phyloP scores from a whole-genome alignment of 2,797 vertebrate genomes.

The Bufotes viridis region DNA sequence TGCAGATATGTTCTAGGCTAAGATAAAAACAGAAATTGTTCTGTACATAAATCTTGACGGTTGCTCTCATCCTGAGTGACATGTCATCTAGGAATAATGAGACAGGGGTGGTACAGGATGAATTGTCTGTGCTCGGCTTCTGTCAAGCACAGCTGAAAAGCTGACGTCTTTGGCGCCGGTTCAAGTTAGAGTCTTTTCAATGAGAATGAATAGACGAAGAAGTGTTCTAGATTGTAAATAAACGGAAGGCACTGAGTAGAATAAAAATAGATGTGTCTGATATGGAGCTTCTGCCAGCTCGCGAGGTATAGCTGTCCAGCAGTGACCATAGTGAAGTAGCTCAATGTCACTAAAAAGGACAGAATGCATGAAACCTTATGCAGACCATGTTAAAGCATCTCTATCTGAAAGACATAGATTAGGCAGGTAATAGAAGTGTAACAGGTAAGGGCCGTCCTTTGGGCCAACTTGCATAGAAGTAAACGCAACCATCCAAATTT shows the following conservation, averaged over 20 bases:
- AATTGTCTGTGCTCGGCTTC: conserved; percentile 28
- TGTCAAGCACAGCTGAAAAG: conserved; percentile 51
- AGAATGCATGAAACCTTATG: not conserved
- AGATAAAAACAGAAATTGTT: conserved; percentile 45
- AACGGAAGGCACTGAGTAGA: not conserved
- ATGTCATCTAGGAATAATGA: conserved; percentile 42
- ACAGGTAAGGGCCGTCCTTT: not conserved
- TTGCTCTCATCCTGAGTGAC: conserved; percentile 29
- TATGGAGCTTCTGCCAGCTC: not conserved
- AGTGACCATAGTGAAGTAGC: too few relatives aligned
- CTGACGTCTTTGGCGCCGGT: conserved; percentile 23
- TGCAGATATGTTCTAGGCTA: not conserved
- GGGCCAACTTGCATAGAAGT: too few relatives aligned
- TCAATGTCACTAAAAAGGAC: not conserved
- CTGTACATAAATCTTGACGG: not conserved
- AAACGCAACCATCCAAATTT: too few relatives aligned
- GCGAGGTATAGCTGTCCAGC: too few relatives aligned
- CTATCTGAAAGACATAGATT: not conserved
- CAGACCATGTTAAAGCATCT: not conserved
- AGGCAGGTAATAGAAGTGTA: not conserved
- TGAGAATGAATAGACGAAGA: conserved; percentile 9
- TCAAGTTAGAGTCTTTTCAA: conserved; percentile 43
- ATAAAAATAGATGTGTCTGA: conserved; percentile 1
- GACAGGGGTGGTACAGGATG: not conserved
- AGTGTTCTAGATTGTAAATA: conserved; percentile 21